Evolutionary conservation across 2,888 invertebrate genomes (phyloP).

Genomic region (Sesamia inferens): DNA sequence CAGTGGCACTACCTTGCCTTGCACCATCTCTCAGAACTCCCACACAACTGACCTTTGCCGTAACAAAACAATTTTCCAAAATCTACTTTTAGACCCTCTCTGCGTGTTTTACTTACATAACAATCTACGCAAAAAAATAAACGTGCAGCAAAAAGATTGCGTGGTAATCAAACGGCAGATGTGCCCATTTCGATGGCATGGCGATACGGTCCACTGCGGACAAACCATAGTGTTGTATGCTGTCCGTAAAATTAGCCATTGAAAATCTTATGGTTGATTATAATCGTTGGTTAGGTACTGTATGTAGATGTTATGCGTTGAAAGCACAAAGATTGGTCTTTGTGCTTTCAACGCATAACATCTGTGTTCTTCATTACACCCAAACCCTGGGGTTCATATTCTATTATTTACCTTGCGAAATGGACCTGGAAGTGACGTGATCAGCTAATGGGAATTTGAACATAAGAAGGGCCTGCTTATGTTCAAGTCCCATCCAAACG

Average conservation of each 20-base stretch:
- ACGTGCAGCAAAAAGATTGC: conserved; percentile 23
- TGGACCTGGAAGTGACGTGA: too few relatives aligned
- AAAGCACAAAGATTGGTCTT: background rate
- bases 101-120: conserved; percentile 3
- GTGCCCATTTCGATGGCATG: conserved; percentile 25
- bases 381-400: too few relatives aligned
- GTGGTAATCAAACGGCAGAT: conserved; percentile 29
- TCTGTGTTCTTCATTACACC: background rate
- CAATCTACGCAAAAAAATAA: background rate
- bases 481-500: too few relatives aligned
- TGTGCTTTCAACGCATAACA: background rate
- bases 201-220: conserved; percentile 33
- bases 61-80: background rate
- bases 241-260: conserved; percentile 11
- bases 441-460: too few relatives aligned
- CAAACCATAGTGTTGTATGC: conserved; percentile 37
- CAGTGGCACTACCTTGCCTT: background rate
- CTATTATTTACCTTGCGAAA: too few relatives aligned
- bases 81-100: background rate
- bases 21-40: too few relatives aligned
- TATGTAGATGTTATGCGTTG: too few relatives aligned
- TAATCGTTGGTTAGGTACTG: background rate
- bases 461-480: too few relatives aligned
- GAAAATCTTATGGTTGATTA: background rate
- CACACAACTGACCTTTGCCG: background rate